Percentiles rank a stretch among this genome's conserved stretches.
Evolutionary conservation across 2,113 vertebrate genomes (phyloP).

Genomic region (Sylvia atricapilla): DNA sequence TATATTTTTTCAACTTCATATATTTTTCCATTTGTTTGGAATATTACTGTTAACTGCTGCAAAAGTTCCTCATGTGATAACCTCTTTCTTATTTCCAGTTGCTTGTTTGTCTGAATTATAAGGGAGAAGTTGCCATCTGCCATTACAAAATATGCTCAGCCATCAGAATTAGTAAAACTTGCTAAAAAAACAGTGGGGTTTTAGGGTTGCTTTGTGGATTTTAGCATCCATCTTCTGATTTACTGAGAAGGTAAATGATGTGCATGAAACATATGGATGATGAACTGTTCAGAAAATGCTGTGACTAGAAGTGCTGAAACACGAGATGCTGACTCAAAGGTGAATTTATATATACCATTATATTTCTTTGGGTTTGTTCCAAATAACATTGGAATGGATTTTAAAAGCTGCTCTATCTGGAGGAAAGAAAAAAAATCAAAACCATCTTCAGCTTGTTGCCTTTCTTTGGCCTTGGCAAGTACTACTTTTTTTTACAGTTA

Average conservation of each 20-base stretch:
- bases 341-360: slow-evolving; percentile 55
- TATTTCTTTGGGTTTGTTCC: slow-evolving; percentile 37
- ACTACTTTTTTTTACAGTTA: background rate
- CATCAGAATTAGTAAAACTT: background rate
- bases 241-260: slow-evolving; percentile 24
- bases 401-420: background rate
- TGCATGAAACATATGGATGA: slow-evolving; percentile 27
- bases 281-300: slow-evolving; percentile 36
- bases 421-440: background rate
- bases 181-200: background rate
- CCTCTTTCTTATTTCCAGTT: background rate
- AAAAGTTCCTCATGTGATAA: background rate
- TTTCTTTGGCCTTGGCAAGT: background rate
- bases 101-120: background rate
- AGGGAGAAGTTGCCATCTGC: background rate
- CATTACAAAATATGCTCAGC: background rate
- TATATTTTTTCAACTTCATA: background rate
- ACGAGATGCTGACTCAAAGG: slow-evolving; percentile 66
- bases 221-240: slow-evolving; percentile 25
- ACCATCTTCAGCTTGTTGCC: background rate
- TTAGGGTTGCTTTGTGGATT: background rate
- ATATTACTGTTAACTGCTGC: background rate
- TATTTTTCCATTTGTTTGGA: background rate
- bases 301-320: slow-evolving; percentile 60
- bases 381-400: slow-evolving; percentile 2